A percentile compares a stretch with the other conserved stretches of the same genome.
Evolutionary conservation across 2,888 invertebrate genomes (phyloP).

Genomic region (Synergus gifuensis): DNA sequence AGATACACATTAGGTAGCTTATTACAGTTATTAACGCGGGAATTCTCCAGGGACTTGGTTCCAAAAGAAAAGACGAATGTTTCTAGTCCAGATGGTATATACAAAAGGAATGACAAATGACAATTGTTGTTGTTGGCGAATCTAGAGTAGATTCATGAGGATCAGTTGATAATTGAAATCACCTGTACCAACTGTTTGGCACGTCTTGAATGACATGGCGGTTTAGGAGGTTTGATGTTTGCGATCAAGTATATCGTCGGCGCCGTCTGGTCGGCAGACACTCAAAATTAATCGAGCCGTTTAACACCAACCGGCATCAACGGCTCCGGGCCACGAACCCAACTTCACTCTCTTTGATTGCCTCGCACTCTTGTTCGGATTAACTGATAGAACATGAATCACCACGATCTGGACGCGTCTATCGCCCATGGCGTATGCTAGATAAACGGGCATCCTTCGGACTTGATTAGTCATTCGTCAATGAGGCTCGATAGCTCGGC

Average conservation of each 20-base stretch:
- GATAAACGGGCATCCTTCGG: neutral
- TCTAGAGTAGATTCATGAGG: neutral
- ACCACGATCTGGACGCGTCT: neutral
- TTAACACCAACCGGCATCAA: neutral
- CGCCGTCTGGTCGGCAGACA: neutral
- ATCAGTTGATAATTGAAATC: neutral
- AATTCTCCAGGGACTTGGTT: neutral
- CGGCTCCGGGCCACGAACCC: neutral
- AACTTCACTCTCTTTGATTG: neutral
- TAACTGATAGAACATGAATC: neutral
- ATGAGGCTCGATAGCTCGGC: neutral
- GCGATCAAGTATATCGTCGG: neutral
- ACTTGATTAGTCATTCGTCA: slow-evolving; percentile 7
- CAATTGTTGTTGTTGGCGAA: neutral
- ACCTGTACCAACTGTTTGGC: neutral
- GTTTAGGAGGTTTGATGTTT: neutral
- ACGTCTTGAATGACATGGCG: neutral
- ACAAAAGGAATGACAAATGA: neutral
- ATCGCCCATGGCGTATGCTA: neutral
- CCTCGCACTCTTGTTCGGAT: neutral
- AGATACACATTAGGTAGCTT: neutral
- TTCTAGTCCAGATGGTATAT: neutral
- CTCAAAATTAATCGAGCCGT: neutral
- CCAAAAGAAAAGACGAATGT: neutral
- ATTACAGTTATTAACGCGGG: neutral